Evolutionary conservation across 2,888 invertebrate species (phyloP), one percentile per base, ranked within the genome.

Genomic region (Dyspetes luteomarginatus): DNA sequence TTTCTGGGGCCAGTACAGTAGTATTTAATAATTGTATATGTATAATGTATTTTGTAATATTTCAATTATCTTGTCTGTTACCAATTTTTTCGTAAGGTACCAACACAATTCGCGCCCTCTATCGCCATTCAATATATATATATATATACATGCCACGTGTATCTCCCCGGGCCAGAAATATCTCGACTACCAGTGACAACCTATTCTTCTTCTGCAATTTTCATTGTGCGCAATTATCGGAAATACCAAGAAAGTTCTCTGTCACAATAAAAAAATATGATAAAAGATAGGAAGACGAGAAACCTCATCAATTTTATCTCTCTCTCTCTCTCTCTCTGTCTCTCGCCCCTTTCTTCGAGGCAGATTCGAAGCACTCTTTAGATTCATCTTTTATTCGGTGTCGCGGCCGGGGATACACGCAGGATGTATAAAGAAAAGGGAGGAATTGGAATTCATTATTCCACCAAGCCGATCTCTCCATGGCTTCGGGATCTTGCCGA

Each of bases 381-480:
- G 41, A 77, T 76, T 48, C 45, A 58, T 55, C 48, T 56, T 75
- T 43, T 71, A 48, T 80, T 76, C 69, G 26, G 45, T 24, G 45
- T 45, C 5, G 30, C 9, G 65, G 41, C 36, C 9, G 69, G 30
- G 58, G 19, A 28, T n/a, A 52, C 45, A 30, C 30, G 48, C 41
- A 43, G 45, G 60, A 64, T 55, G 15, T 74, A 45, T 30, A 74
- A 78, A 69, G 48, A 56, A 60, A n/a, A 41, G 60, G 41, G 28
- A 26, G 58, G 67, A 71, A 69, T 41, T 78, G 69, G 69, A 78
- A 81, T 74, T 78, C 78, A 75, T 81, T 78, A 74, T 78, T 68
- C 50, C 48, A 56, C 62, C 28, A 15, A 43, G 77, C 48, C 64
- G 72, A 77, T 80, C 68, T 71, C 62, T 64, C 52, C 73, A 64